phyloP scores from a whole-genome alignment of 2,113 vertebrate genomes.

The Malaclemys terrapin region DNA sequence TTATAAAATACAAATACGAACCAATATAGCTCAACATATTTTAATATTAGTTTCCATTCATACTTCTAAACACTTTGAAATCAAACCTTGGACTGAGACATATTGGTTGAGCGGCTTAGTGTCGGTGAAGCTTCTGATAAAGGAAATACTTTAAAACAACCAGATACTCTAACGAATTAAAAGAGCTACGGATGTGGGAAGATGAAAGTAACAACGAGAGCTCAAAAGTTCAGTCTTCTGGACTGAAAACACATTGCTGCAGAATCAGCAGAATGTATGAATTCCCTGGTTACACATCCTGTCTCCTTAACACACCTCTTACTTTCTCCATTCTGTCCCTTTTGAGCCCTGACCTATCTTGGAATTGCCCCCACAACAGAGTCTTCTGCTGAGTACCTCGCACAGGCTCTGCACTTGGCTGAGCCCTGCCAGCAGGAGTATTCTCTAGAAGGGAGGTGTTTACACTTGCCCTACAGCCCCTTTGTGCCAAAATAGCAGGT shows the following conservation, averaged over 20 bases:
- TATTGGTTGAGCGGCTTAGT: neutral
- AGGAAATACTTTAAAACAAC: neutral
- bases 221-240: neutral
- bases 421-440: neutral
- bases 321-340: neutral
- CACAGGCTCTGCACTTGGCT: neutral
- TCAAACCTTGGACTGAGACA: neutral
- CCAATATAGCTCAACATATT: neutral
- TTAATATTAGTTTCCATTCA: neutral
- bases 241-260: neutral
- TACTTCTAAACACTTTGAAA: neutral
- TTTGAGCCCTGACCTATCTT: neutral
- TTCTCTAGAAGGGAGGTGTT: neutral
- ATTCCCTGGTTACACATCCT: neutral
- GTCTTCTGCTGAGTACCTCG: neutral
- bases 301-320: neutral
- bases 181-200: neutral
- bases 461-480: neutral
- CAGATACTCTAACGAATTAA: neutral
- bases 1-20: slow-evolving; percentile 22
- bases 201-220: neutral
- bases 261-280: neutral
- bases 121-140: neutral
- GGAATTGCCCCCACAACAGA: neutral
- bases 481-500: neutral